Conservation (phyloP, 2,797 vertebrate genomes). For the Carduelis carduelis region DNA sequence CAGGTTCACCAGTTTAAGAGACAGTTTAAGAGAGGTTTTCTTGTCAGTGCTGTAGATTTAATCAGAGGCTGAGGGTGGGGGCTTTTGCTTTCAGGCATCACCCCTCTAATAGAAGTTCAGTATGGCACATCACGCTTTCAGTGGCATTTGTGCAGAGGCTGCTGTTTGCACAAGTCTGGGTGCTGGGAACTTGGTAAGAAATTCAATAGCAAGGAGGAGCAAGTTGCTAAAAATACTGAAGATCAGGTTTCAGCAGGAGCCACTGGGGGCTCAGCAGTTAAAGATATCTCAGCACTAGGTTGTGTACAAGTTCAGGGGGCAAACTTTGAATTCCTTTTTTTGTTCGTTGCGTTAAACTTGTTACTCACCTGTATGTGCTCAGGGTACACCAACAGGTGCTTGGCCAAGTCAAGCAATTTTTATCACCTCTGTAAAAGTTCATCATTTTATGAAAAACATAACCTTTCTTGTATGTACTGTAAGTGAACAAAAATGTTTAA, state of each 20-base stretch:
- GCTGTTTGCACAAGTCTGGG: constrained; percentile 7
- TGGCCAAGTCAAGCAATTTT: not conserved
- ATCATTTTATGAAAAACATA: not conserved
- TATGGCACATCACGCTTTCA: not conserved
- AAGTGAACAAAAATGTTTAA: not conserved
- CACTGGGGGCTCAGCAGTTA: not conserved
- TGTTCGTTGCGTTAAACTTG: not conserved
- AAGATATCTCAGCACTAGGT: not conserved
- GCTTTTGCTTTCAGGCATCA: not conserved
- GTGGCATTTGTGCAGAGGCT: constrained; percentile 17
- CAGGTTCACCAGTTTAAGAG: not conserved
- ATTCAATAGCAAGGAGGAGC: constrained; percentile 34
- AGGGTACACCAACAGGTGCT: not conserved
- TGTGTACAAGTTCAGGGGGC: not conserved
- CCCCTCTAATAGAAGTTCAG: not conserved
- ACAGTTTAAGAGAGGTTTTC: not conserved
- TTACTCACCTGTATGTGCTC: not conserved
- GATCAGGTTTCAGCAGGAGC: not conserved
- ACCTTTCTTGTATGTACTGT: not conserved
- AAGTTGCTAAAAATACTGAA: constrained; percentile 41
- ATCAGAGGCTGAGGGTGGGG: not conserved
- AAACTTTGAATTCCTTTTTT: not conserved
- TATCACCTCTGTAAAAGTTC: not conserved
- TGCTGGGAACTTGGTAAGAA: constrained; percentile 4
- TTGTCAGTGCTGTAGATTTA: not conserved